These are phyloP conservation scores for Camptogramma bilineatum DNA, from an alignment of 2,888 invertebrate genomes.

Conservation along the genomic window DNA sequence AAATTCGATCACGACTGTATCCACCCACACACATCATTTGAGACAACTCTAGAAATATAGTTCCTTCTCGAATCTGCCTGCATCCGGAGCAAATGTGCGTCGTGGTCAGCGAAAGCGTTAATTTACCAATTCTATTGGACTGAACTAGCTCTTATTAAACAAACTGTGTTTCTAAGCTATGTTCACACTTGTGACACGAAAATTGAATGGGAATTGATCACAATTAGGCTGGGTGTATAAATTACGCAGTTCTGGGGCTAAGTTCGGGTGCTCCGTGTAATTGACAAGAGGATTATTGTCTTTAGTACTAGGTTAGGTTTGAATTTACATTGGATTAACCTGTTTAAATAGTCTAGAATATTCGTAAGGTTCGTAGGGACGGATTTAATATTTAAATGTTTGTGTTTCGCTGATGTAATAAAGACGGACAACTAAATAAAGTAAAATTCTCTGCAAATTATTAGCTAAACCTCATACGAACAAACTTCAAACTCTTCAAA, in stretches of 20 bases:
- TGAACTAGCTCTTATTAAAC: conserved; percentile 6
- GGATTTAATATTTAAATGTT: not conserved
- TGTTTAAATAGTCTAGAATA: not conserved
- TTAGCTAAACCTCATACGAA: no score
- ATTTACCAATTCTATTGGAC: not conserved
- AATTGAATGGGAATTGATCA: conserved; percentile 44
- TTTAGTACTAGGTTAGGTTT: conserved; percentile 16
- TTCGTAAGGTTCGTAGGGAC: not conserved
- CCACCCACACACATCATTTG: no score
- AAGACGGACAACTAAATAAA: no score
- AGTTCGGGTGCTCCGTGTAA: conserved; percentile 28
- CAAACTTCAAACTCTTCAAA: no score
- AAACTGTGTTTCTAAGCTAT: conserved; percentile 20
- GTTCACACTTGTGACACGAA: conserved; percentile 38
- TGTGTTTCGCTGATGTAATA: not conserved
- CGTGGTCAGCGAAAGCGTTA: no score
- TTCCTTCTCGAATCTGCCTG: no score
- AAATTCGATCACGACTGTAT: no score
- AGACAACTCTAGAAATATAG: no score
- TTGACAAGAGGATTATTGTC: conserved; percentile 25
- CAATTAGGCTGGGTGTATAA: conserved; percentile 40
- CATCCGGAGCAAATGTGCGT: no score
- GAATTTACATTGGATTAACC: conserved; percentile 8
- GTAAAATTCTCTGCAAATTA: no score
- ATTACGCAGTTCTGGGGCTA: conserved; percentile 32